Evolutionary conservation across 2,113 vertebrate species (phyloP), one percentile per base, ranked within the genome.

Genomic region (Mesitornis unicolor): DNA sequence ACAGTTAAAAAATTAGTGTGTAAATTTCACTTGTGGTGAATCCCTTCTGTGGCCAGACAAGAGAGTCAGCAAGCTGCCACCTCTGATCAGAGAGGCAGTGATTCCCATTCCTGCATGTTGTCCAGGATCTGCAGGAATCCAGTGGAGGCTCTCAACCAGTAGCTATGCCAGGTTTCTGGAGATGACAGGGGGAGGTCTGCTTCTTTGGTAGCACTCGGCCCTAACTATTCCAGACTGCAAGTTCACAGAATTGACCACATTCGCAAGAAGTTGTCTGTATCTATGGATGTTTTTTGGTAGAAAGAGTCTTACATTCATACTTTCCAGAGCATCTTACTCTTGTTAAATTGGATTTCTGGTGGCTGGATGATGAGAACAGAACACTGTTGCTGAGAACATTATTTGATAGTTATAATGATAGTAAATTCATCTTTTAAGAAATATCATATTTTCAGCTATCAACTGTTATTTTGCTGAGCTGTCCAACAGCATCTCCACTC

Each of bases 171-270:
- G 21, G 16, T 13, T 22, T 59, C 60, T 48, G 42, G 29, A 87
- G 51, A 54, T 26, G 15, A 31, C 6, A 87, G 3, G 2, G 3
- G n/a, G 38, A 67, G n/a, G 4, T 51, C 26, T 84, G 16, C 11
- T 80, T 28, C 25, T 48, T 20, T 48, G 16, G 17, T 15, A 83
- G 31, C 8, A 31, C 5, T 18, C 0, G 0, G 5, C 7, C 73
- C 29, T 54, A 84, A 13, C 22, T 38, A 16, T 8, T 9, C 10
- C 11, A 64, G 26, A 1, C n/a, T 73, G 9, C 21, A 73, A 26
- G 21, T 51, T 9, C 0, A 0, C 22, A 42, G 14, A 36, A 28
- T 5, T 89, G 50, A 84, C 7, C 19, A 51, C 14, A 31, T 40
- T 16, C 28, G 56, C 24, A 61, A 22, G 14, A 76, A 60, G 29